Evolutionary conservation across 2,888 invertebrate species (phyloP), one percentile per base, ranked within the genome.

Genomic region (Drosophila kambysellisi): DNA sequence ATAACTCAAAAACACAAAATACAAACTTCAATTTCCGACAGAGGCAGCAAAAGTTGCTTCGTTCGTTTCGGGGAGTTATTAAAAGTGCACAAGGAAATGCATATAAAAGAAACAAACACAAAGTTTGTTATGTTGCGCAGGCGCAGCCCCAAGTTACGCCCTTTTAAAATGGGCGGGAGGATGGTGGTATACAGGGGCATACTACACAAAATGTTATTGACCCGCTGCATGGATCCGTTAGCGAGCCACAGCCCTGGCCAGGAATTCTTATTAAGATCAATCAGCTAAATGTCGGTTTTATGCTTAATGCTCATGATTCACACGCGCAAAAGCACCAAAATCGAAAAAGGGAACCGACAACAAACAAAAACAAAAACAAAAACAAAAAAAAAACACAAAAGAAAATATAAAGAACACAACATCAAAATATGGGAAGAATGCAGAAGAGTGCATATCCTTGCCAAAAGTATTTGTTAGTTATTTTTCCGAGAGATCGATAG

Each of bases 271-370:
- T 89, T 89, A 89, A 87, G 86, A 87, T 87, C 86, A 87, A 87
- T 87, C 86, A 87, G 86, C 89, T 87, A 85, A 89, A 89, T 86
- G 85, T 85, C 89, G 88, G 88, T 89, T 89, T 89, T 89, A 87
- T 87, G 89, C 85, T 89, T 87, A 89, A 87, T 88, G 84, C 85
- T 88, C 83, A 87, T 87, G 86, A 87, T 87, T 87, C 86, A 87
- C 85, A 87, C 81, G 81, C 74, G 60, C 79, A 56, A 78, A 71
- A 73, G 79, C 68, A 64, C 68, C 64, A 76, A 78, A 83, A 87
- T 82, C 80, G 84, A 80, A 87, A 87, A 87, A 77, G 37, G 52
- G 61, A 62, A n/a, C 32, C 50, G 25, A 70, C 48, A 66, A 48
- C 43, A 76, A 72, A 60, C 33, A 61, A 46, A 58, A 43, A 39